These are phyloP conservation scores for Drosophila flavopinicola DNA, from an alignment of 2,888 invertebrate genomes.

Conservation along the genomic window DNA sequence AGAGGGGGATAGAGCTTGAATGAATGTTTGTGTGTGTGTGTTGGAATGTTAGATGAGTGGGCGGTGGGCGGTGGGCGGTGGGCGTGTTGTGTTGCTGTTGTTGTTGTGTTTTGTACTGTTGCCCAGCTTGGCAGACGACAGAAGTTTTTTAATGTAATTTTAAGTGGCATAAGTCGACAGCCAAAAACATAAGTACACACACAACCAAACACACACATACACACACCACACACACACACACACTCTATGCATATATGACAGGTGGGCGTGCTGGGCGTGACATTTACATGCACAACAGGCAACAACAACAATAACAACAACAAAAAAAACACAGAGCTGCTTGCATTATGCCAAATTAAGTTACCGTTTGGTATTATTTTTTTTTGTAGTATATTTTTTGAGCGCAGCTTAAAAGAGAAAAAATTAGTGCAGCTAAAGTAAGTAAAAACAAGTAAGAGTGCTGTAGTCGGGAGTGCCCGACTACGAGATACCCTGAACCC, in stretches of 20 bases:
- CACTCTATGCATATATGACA: conserved; percentile 32
- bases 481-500: no score
- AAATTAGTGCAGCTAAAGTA: conserved; percentile 35
- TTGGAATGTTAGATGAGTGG: conserved; percentile 12
- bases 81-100: conserved; percentile 1
- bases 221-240: conserved; percentile 5
- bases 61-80: conserved; percentile 23
- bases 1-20: not conserved
- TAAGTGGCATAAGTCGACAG: conserved; percentile 80
- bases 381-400: not conserved
- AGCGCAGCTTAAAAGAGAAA: conserved; percentile 2
- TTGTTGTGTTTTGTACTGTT: conserved; percentile 13
- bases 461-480: no score
- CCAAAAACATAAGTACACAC: conserved; percentile 54
- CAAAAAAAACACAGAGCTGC: conserved; percentile 5
- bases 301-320: conserved; percentile 21
- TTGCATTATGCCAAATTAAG: conserved; percentile 35
- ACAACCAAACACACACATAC: conserved; percentile 14
- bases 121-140: conserved; percentile 51
- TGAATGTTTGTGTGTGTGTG: not conserved
- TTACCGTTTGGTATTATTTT: conserved; percentile 15
- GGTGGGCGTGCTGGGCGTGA: conserved; percentile 52
- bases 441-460: no score
- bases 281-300: conserved; percentile 32
- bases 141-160: conserved; percentile 80